These are phyloP conservation scores for Tragelaphus imberbis DNA, from an alignment of 2,113 vertebrate genomes.

Conservation along the genomic window DNA sequence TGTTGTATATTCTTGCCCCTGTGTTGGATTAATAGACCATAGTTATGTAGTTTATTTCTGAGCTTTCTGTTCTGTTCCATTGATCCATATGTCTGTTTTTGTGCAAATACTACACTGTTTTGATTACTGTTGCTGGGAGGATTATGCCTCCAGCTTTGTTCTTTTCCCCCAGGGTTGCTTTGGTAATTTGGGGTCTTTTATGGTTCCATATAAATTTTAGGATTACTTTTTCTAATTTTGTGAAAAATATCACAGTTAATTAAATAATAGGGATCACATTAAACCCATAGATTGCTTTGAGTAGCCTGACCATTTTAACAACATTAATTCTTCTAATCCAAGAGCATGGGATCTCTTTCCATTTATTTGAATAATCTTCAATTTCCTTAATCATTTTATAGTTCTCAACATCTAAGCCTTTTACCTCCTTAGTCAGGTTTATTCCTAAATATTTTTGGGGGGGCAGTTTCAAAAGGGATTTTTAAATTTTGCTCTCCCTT, in stretches of 20 bases:
- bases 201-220: neutral
- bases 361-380: neutral
- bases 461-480: neutral
- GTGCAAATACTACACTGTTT: neutral
- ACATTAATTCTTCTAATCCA: neutral
- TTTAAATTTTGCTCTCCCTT: neutral
- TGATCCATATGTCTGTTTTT: neutral
- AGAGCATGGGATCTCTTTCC: neutral
- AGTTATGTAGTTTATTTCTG: neutral
- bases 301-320: neutral
- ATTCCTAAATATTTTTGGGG: neutral
- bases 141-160: neutral
- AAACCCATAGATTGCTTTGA: neutral
- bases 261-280: neutral
- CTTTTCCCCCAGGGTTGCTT: neutral
- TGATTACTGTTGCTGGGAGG: neutral
- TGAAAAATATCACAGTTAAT: neutral
- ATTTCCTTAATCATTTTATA: neutral
- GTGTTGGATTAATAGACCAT: neutral
- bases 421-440: neutral
- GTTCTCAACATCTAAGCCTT: neutral
- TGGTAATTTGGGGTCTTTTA: neutral
- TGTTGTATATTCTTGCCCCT: neutral
- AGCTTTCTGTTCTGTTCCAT: neutral
- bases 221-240: neutral